Base-by-base conservation (phyloP, 2,113 vertebrate species). In the Ranitomeya variabilis region DNA sequence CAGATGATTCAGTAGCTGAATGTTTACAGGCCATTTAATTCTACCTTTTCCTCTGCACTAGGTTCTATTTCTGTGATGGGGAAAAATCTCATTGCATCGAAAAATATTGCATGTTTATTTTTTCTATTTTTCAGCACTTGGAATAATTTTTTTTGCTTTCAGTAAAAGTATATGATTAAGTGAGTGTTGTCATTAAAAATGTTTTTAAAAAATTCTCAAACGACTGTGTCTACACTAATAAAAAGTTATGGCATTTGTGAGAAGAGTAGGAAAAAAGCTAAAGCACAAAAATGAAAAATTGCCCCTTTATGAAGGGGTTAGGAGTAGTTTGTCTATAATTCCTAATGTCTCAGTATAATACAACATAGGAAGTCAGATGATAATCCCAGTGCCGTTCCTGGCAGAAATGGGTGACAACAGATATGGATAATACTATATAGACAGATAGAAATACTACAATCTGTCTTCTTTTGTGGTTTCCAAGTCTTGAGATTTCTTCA, bases 401-500 rank as follows among this genome's bases (percentile, higher is more conserved):
- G 66, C n/a, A 69, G 66, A 19, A 2, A 19, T 21, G n/a, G 3
- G 59, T 19, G 15, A 18, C 23, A 62, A 21, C 15, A 26, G 14
- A 12, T 60, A 59, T 85, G 3, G n/a, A 45, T 45, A 45, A 45
- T 45, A 45, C 37, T 45, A 45, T 45, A 45, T 45, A 45, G 37
- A 45, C 37, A 45, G 37, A 71, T 87, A 26, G 0, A 71, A 87
- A 45, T 26, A 2, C 59, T 89, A 7, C 67, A 57, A 14, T 18
- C 83, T 60, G 79, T 85, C 59, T 59, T 76, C 82, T 45, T 45
- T 45, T 45, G 37, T 45, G 64, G 15, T 83, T 74, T 66, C 78
- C 78, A 54, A 51, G 86, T 90, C 77, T 85, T 80, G 89, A 83
- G 67, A 80, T 91, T 54, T 87, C 55, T 78, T 87, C 80, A 83